Evolutionary conservation across 2,888 invertebrate species (phyloP).

Genomic region (Ormyrus pomaceus): DNA sequence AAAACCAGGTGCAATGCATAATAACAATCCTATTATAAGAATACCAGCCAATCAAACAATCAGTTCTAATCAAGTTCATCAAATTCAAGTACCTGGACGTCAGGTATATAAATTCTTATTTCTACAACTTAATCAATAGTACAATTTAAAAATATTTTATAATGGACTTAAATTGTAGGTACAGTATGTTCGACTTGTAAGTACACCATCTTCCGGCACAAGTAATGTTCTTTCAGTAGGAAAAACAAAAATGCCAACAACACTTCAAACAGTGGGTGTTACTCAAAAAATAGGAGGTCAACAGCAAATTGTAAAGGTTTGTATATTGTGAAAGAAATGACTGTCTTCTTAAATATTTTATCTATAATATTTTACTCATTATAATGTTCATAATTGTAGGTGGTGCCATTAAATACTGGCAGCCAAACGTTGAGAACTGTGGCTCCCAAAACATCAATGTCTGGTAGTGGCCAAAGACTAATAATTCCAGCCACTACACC

Average conservation of each 20-base stretch:
- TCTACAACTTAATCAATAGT: constrained; percentile 4
- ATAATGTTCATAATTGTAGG: constrained; percentile 59
- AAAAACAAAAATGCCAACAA: constrained; percentile 69
- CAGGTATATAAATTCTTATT: constrained; percentile 77
- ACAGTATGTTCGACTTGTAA: constrained; percentile 85
- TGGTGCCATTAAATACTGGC: constrained; percentile 70
- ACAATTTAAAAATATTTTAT: constrained; percentile 13
- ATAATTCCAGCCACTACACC: constrained; percentile 74
- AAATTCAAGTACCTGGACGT: constrained; percentile 84
- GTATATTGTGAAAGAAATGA: constrained; percentile 19
- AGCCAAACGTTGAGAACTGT: constrained; percentile 71
- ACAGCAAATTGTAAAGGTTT: constrained; percentile 72
- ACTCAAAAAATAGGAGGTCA: constrained; percentile 70
- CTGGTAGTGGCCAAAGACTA: constrained; percentile 71
- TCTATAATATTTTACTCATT: neutral
- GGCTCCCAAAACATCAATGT: constrained; percentile 73
- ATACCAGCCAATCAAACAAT: constrained; percentile 76
- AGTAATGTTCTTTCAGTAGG: constrained; percentile 72
- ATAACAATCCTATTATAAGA: constrained; percentile 76
- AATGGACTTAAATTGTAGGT: constrained; percentile 70
- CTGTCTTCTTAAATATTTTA: neutral
- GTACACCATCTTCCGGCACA: constrained; percentile 76
- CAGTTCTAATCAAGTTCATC: constrained; percentile 80
- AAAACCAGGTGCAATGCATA: constrained; percentile 72
- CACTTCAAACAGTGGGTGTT: constrained; percentile 70